Evolutionary conservation across 2,888 invertebrate species (phyloP).

Genomic region (Lottia gigantea): DNA sequence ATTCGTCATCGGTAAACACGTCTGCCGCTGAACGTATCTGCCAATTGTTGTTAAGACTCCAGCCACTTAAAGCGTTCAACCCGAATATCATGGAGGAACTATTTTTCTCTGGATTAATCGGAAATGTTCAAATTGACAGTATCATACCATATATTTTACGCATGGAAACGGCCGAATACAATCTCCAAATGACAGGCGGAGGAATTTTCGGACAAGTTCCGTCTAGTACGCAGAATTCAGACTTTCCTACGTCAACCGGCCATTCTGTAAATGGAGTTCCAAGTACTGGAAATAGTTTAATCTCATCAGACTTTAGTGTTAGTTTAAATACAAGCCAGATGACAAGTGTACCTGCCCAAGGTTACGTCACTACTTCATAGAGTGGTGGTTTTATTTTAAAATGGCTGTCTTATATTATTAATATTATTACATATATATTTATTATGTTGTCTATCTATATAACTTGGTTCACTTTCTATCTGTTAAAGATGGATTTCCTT

Average conservation of each 20-base stretch:
- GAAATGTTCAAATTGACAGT: conserved; percentile 93
- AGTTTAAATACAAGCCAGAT: not conserved
- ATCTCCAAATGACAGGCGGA: conserved; percentile 59
- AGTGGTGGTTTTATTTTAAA: too few relatives aligned
- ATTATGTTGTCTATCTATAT: too few relatives aligned
- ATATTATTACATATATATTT: too few relatives aligned
- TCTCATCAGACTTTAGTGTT: not conserved
- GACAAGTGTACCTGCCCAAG: conserved; percentile 3
- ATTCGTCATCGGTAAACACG: conserved; percentile 44
- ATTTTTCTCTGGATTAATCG: conserved; percentile 91
- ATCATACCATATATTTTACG: conserved; percentile 91
- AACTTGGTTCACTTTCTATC: too few relatives aligned
- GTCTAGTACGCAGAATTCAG: conserved; percentile 11
- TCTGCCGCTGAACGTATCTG: conserved; percentile 88
- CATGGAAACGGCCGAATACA: conserved; percentile 70
- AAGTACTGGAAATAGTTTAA: not conserved
- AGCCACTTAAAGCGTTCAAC: conserved; percentile 65
- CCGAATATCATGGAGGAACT: conserved; percentile 94
- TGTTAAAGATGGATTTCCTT: too few relatives aligned
- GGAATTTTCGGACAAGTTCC: conserved; percentile 26
- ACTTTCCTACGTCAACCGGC: conserved; percentile 12
- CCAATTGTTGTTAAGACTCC: conserved; percentile 77
- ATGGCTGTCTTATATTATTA: too few relatives aligned
- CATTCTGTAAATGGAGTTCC: not conserved
- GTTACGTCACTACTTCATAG: not conserved